These are phyloP conservation scores for Catharus ustulatus DNA, from an alignment of 2,797 vertebrate genomes.

Conservation along the genomic window DNA sequence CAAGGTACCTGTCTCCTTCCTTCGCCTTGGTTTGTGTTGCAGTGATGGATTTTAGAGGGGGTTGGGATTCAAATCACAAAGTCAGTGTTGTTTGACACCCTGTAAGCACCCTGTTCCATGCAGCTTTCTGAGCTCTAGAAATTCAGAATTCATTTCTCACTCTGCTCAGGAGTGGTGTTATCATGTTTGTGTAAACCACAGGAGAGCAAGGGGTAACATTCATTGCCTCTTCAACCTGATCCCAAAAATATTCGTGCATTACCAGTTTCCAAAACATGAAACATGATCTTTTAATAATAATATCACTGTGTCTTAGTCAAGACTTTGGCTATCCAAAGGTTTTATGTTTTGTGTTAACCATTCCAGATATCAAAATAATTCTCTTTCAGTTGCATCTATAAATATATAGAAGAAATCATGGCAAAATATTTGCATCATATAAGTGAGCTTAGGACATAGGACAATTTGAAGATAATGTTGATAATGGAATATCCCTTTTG, in stretches of 20 bases:
- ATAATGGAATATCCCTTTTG: not conserved
- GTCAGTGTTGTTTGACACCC: not conserved
- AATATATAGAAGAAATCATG: not conserved
- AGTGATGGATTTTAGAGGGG: not conserved
- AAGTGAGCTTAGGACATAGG: not conserved
- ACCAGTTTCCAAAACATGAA: not conserved
- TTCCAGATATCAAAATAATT: not conserved
- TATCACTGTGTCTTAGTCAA: not conserved
- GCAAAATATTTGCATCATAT: not conserved
- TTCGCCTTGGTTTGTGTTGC: not conserved
- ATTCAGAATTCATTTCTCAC: not conserved
- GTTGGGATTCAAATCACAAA: not conserved
- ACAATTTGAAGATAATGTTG: not conserved
- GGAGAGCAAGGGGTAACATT: not conserved
- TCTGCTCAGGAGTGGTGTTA: not conserved
- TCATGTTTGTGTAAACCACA: not conserved
- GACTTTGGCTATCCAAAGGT: not conserved
- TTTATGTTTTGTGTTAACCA: not conserved
- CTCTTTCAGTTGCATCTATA: not conserved
- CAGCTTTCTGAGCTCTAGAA: not conserved
- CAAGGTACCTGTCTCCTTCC: conserved; percentile 80
- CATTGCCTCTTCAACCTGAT: not conserved
- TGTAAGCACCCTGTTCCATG: not conserved
- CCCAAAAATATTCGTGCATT: not conserved
- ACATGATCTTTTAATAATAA: not conserved